Conservation (phyloP, 2,888 invertebrate genomes). For the Microctonus hyperodae region DNA sequence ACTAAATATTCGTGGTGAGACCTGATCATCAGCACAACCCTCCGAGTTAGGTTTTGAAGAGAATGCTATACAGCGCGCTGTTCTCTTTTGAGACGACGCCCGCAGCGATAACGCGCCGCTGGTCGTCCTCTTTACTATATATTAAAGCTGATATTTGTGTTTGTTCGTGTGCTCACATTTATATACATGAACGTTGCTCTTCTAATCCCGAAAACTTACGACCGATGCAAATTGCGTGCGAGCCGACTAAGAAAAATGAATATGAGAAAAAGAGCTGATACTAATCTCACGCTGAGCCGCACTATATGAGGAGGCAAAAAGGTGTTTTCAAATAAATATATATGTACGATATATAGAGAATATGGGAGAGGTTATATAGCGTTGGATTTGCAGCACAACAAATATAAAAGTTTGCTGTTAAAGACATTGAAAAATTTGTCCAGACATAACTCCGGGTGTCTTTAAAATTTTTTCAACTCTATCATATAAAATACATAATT, state of each 20-base stretch:
- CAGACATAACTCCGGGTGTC: background rate
- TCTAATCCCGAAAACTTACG: constrained; percentile 55
- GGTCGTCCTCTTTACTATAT: constrained; percentile 9
- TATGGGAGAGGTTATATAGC: background rate
- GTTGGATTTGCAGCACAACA: constrained; percentile 24
- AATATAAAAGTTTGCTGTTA: background rate
- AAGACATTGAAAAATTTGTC: constrained; percentile 3
- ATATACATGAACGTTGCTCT: constrained; percentile 27
- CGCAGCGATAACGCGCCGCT: constrained; percentile 23
- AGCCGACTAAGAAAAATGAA: constrained; percentile 20
- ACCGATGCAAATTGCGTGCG: constrained; percentile 50
- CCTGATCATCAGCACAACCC: constrained; percentile 29
- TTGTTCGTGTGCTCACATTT: constrained; percentile 4
- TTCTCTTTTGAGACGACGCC: constrained; percentile 26
- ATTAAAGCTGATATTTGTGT: background rate
- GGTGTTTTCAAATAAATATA: constrained; percentile 38
- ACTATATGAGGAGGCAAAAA: constrained; percentile 36
- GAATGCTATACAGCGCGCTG: constrained; percentile 11
- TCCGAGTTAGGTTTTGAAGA: constrained; percentile 31
- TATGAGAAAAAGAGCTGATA: constrained; percentile 40
- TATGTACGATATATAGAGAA: constrained; percentile 28
- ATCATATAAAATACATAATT: no score
- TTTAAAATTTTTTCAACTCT: background rate
- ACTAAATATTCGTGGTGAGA: constrained; percentile 20
- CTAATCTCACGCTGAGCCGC: constrained; percentile 44